Evolutionary conservation across 2,888 invertebrate species (phyloP), one percentile per base, ranked within the genome.

Genomic region (Ochropleura leucogaster): DNA sequence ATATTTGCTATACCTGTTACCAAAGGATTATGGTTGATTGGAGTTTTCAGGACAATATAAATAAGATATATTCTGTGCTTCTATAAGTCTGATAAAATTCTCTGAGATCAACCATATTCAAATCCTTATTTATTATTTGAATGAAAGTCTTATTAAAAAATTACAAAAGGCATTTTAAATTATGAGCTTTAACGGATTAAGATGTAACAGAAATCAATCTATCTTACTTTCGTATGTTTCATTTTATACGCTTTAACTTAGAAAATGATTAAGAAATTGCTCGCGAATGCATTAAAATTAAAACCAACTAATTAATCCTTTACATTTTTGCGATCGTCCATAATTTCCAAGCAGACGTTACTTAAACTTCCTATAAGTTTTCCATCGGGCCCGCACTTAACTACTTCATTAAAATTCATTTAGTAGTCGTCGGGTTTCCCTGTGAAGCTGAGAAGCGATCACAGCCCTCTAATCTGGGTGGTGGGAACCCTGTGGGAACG

Each of bases 331-430:
- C 59, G 40, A 51, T 47, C 68, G 55, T n/a, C 42, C 51, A 64
- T 66, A 74, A 69, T 77, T 72, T 70, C 59, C 53, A 51, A 74
- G 67, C 65, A 75, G 77, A 67, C 60, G 60, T 72, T 70, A 75
- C 68, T 79, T 72, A 77, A 78, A 87, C 85, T 86, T 87, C 64
- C 77, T 85, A 74, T 79, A 86, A 91, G 88, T 88, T 91, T 88
- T 85, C 83, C 84, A 87, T 87, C 84, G 68, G 68, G 78, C 70
- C 67, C 60, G 83, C 81, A 83, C 85, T 90, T 89, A 90, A 85
- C 85, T 86, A 87, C 87, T 89, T 90, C 90, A 91, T 92, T 91
- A 91, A 91, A 91, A 92, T 92, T 91, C 89, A 91, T 90, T 90
- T 89, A 88, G 86, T 84, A 86, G 86, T 87, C 73, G 81, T 68